Percentiles rank a stretch among this genome's conserved stretches.
Evolutionary conservation across 2,888 invertebrate genomes (phyloP).

Genomic region (Peribatodes rhomboidaria): DNA sequence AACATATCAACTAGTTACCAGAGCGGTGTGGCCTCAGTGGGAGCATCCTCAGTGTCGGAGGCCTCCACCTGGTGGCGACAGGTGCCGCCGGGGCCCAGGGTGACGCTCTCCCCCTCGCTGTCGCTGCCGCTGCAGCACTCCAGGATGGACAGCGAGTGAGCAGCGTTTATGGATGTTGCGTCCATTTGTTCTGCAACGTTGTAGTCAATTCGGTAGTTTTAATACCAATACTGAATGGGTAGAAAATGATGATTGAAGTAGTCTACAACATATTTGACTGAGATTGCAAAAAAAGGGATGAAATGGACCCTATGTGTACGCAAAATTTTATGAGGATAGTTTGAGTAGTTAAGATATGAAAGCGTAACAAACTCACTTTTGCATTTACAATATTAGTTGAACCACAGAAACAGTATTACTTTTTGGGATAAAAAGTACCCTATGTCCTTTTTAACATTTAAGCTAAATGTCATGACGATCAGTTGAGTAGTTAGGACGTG

Average conservation of each 20-base stretch:
- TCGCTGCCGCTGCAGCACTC: conserved; percentile 79
- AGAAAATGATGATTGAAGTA: not conserved
- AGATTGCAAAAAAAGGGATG: too few species aligned
- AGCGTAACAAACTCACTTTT: too few species aligned
- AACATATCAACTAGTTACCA: conserved; percentile 16
- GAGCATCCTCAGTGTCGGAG: conserved; percentile 70
- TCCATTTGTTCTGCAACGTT: conserved; percentile 77
- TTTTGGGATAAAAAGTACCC: too few species aligned
- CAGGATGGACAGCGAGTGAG: conserved; percentile 67
- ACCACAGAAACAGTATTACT: too few species aligned
- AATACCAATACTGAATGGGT: too few species aligned
- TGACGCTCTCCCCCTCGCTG: conserved; percentile 73
- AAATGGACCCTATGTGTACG: too few species aligned
- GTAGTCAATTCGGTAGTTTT: not conserved
- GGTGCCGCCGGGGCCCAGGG: conserved; percentile 58
- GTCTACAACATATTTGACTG: not conserved
- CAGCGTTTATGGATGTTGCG: conserved; percentile 70
- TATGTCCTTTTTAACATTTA: too few species aligned
- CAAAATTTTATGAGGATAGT: too few species aligned
- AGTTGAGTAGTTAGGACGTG: too few species aligned
- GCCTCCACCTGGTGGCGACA: conserved; percentile 55
- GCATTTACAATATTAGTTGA: too few species aligned
- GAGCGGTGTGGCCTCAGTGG: conserved; percentile 42
- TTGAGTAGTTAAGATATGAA: too few species aligned
- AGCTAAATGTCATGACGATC: too few species aligned